Evolutionary conservation across 2,888 invertebrate genomes (phyloP), one percentile per base, ranked within the genome.

Genomic region (Platerodrilus igneus): DNA sequence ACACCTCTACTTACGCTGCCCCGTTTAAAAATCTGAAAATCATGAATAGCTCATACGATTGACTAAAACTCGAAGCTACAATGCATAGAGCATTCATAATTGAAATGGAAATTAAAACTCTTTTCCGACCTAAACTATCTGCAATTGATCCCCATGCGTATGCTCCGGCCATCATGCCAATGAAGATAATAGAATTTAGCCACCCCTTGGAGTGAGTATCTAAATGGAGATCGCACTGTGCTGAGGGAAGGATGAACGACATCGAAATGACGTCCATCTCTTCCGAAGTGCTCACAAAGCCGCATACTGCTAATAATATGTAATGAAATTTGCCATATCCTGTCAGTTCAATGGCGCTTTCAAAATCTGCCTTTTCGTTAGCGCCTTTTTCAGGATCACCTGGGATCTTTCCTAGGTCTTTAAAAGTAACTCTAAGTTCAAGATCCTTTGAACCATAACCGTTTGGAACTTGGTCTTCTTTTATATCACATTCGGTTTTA

Each of bases 191-290:
- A 51, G 77, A 74, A 58, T 75, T 78, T 54, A 82, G 76, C 78
- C 78, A 79, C 68, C 87, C 87, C 71, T 92, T 92, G 51, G 88
- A 84, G 56, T 82, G 78, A 37, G 91, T 90, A 62, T 84, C 83
- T 58, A 93, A 78, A 52, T 86, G 71, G 67, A 93, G 76, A 75
- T 93, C 93, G 77, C 92, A 92, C 71, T 91, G 86, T 52, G 92
- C 92, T 58, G 90, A 88, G 27, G 92, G 92, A 48, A 93, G 74
- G 69, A 93, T 88, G 77, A 92, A 93, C 54, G 92, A 92, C 83
- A 93, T 89, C 58, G 88, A 89, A 63, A 93, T 87, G 73, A 92
- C 90, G 74, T 92, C 92, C 83, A 93, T 90, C 76, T 92, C 91
- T 77, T 93, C 92, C 69, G 90, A 90, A 55, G 89, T 89, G 74